A percentile compares a stretch with the other conserved stretches of the same genome.
Evolutionary conservation across 2,113 vertebrate genomes (phyloP).

Genomic region (Ramphastos sulfuratus): DNA sequence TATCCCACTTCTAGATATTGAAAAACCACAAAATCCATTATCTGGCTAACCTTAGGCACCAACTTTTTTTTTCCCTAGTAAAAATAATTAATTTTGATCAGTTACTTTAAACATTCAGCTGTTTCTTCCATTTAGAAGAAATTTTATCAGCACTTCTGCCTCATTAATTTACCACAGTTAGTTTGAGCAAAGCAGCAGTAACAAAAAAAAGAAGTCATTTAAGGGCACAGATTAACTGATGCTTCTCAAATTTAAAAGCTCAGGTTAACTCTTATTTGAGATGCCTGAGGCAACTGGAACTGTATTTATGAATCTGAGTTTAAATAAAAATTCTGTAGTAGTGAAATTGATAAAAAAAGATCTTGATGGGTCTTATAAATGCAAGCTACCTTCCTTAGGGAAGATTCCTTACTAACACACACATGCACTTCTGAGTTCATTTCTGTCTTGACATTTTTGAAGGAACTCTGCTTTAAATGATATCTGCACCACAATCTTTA

Average conservation of each 20-base stretch:
- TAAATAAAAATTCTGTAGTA: not conserved
- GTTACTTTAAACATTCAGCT: not conserved
- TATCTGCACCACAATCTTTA: not conserved
- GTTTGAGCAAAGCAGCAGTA: not conserved
- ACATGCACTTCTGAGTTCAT: not conserved
- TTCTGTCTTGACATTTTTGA: not conserved
- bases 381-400: not conserved
- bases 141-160: conserved; percentile 17
- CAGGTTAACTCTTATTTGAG: not conserved
- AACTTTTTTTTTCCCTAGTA: not conserved
- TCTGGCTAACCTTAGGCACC: not conserved
- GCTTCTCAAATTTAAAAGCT: not conserved
- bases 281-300: not conserved
- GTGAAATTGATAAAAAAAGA: not conserved
- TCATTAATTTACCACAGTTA: conserved; percentile 2
- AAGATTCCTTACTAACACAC: not conserved
- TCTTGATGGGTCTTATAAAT: not conserved
- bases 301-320: not conserved
- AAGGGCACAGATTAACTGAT: conserved; percentile 11
- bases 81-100: conserved; percentile 25
- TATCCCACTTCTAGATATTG: not conserved
- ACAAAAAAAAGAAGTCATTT: conserved; percentile 1
- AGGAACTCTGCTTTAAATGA: not conserved
- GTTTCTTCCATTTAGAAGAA: not conserved
- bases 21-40: not conserved